These are phyloP conservation scores for Petrocephalus schoutedeni DNA, from an alignment of 2,797 vertebrate species.

Conservation along the genomic window DNA sequence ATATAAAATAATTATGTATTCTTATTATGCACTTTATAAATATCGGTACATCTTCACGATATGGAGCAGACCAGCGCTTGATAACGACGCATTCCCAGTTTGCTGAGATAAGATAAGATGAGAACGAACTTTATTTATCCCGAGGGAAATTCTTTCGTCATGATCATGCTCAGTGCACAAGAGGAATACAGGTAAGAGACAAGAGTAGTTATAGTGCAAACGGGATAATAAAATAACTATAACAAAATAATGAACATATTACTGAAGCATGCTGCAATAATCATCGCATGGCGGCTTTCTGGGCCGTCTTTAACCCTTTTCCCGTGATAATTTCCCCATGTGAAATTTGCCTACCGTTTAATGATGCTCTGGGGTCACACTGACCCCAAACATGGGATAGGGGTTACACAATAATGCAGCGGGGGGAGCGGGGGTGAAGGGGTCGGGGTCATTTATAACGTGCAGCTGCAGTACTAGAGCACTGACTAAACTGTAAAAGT, in stretches of 20 bases:
- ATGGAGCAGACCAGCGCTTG: constrained; percentile 42
- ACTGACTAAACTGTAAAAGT: background rate
- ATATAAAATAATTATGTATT: constrained; percentile 55
- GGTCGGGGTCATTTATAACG: constrained; percentile 33
- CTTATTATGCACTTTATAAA: constrained; percentile 73
- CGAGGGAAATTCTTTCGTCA: too few relatives aligned
- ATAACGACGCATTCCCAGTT: constrained; percentile 25
- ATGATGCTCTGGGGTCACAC: too few relatives aligned
- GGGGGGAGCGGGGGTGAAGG: background rate
- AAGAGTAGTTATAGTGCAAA: too few relatives aligned
- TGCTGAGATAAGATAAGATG: background rate
- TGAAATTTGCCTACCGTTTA: too few relatives aligned
- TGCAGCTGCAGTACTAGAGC: constrained; percentile 30
- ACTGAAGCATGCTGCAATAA: constrained; percentile 35
- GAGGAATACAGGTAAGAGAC: too few relatives aligned
- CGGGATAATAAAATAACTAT: too few relatives aligned
- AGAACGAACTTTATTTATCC: too few relatives aligned
- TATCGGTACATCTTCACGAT: constrained; percentile 48
- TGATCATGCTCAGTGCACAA: too few relatives aligned
- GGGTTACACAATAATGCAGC: constrained; percentile 29
- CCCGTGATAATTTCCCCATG: too few relatives aligned
- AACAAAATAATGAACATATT: too few relatives aligned
- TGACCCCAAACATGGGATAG: too few relatives aligned
- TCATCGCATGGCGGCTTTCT: constrained; percentile 23
- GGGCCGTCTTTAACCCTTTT: constrained; percentile 39